A percentile compares a stretch with the other conserved stretches of the same genome.
These are phyloP conservation scores for Cepaea nemoralis DNA, from an alignment of 1,140 invertebrate genomes.

Conservation along the genomic window DNA sequence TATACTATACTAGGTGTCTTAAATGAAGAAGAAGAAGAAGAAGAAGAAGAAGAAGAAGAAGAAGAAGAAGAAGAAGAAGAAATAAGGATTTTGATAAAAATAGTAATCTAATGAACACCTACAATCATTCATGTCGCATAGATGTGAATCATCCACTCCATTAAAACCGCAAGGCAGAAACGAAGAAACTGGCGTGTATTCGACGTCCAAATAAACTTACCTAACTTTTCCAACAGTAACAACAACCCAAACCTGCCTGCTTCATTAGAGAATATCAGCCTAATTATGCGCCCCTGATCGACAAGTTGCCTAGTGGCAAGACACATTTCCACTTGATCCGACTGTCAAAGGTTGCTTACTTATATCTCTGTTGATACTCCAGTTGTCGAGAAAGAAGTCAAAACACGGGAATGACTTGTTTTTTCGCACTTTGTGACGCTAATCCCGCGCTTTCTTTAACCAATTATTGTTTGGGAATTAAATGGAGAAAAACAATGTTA, in stretches of 20 bases:
- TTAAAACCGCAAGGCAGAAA: too few species aligned
- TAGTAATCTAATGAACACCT: too few species aligned
- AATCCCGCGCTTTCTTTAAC: not conserved
- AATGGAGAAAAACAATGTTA: not conserved
- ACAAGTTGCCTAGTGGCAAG: not conserved
- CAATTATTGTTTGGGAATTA: not conserved
- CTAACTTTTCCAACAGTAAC: not conserved
- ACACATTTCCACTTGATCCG: not conserved
- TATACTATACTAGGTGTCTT: too few species aligned
- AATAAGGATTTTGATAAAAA: too few species aligned
- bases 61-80: too few species aligned
- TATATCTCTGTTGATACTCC: not conserved
- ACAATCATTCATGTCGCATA: too few species aligned
- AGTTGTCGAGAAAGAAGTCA: not conserved
- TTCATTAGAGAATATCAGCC: not conserved
- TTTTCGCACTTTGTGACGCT: not conserved
- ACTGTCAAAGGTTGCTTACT: constrained; percentile 1
- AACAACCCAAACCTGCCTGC: not conserved
- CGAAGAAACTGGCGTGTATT: too few species aligned
- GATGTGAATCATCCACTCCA: too few species aligned
- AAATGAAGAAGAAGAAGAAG: too few species aligned
- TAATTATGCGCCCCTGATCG: not conserved
- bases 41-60: too few species aligned
- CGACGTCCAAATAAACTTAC: too few species aligned
- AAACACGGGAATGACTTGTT: not conserved